Evolutionary conservation across 2,888 invertebrate species (phyloP).

Genomic region (Steinernema hermaphroditum): DNA sequence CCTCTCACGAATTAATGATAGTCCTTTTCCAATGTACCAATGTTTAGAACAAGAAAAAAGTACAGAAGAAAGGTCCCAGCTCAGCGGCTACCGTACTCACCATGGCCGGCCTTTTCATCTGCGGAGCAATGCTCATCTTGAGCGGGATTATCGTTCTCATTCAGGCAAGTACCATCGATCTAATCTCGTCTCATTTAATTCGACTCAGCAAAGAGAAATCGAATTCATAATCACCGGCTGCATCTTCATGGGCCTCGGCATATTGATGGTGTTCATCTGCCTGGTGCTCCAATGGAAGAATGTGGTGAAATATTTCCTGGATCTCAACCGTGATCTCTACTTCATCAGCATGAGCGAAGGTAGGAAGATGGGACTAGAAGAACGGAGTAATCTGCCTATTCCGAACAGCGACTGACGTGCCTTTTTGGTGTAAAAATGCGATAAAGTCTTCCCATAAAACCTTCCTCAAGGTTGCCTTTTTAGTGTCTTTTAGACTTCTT

Average conservation of each 20-base stretch:
- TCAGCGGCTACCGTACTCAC: constrained; percentile 62
- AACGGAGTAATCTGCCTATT: constrained; percentile 33
- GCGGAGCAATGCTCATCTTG: constrained; percentile 58
- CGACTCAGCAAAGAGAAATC: constrained; percentile 57
- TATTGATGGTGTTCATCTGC: constrained; percentile 59
- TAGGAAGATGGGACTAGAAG: constrained; percentile 56
- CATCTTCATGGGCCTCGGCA: constrained; percentile 56
- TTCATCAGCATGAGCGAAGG: constrained; percentile 59
- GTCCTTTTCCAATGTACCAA: constrained; percentile 9
- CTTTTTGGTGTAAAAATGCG: too few species aligned
- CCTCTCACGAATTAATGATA: too few species aligned
- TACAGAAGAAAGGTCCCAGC: constrained; percentile 61
- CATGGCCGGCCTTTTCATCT: constrained; percentile 63
- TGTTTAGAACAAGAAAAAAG: constrained; percentile 50
- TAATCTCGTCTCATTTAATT: constrained; percentile 6
- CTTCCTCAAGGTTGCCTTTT: too few species aligned
- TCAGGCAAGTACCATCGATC: constrained; percentile 48
- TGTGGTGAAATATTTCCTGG: constrained; percentile 58
- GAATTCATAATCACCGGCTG: constrained; percentile 59
- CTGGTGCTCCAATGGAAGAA: constrained; percentile 63
- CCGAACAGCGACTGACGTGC: constrained; percentile 27
- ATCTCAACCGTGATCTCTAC: constrained; percentile 60
- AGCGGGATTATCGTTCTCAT: constrained; percentile 62
- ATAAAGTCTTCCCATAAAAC: too few species aligned
- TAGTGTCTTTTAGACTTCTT: too few species aligned